These are phyloP conservation scores for Myrmecophaga tridactyla DNA, from an alignment of 2,113 vertebrate genomes.

Conservation along the genomic window DNA sequence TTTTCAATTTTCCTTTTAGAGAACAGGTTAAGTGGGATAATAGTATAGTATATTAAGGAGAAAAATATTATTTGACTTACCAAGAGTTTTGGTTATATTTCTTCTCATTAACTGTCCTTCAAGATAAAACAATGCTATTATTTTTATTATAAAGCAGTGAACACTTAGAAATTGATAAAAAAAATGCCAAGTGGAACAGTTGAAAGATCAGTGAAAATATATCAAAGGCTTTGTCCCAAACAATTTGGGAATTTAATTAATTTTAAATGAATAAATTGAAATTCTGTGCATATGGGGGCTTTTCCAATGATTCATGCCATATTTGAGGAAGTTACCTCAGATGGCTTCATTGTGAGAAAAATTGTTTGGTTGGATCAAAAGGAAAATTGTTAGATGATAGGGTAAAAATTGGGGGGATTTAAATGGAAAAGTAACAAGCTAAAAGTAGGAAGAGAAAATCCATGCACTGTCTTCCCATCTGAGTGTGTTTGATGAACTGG, in stretches of 20 bases:
- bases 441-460: not conserved
- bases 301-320: not conserved
- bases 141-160: not conserved
- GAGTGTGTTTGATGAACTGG: not conserved
- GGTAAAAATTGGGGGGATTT: not conserved
- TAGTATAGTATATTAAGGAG: not conserved
- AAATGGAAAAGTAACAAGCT: not conserved
- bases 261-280: not conserved
- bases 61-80: not conserved
- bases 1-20: conserved; percentile 1
- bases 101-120: not conserved
- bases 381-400: not conserved
- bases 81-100: not conserved
- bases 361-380: not conserved
- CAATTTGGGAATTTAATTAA: not conserved
- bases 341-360: not conserved
- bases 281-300: not conserved
- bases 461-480: not conserved
- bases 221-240: not conserved
- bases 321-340: not conserved
- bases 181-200: not conserved
- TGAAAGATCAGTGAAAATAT: not conserved
- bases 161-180: not conserved
- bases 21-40: not conserved
- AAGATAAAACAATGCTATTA: not conserved